A percentile compares a stretch with the other conserved stretches of the same genome.
Evolutionary conservation across 30 jellyfish, hydroid and myxozoan species (phyloP).

Genomic region (Aurelia sp.): DNA sequence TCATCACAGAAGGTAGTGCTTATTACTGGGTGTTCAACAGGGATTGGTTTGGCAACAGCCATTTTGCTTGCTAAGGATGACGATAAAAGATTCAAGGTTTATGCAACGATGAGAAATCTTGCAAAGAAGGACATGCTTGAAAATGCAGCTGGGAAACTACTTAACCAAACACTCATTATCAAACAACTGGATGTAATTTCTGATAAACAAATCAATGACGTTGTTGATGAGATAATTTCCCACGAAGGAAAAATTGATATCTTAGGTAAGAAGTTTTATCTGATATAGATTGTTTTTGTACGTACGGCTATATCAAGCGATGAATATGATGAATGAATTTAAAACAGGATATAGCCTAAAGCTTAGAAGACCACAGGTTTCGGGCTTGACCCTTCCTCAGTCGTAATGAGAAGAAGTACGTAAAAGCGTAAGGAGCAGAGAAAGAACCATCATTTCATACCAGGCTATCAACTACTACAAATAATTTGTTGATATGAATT

Average conservation of each 20-base stretch:
- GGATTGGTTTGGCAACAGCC: constrained; percentile 69
- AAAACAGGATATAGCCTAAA: too few species aligned
- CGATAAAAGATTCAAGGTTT: constrained; percentile 41
- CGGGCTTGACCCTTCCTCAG: too few species aligned
- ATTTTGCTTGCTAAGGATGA: constrained; percentile 62
- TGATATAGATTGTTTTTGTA: too few species aligned
- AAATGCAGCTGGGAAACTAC: constrained; percentile 38
- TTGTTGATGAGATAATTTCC: constrained; percentile 39
- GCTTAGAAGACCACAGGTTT: too few species aligned
- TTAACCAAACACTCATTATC: constrained; percentile 32
- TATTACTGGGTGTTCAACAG: constrained; percentile 71
- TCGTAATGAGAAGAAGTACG: too few species aligned
- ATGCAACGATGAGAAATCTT: constrained; percentile 61
- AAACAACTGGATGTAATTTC: constrained; percentile 58
- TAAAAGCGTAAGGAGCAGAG: too few species aligned
- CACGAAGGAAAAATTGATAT: constrained; percentile 51
- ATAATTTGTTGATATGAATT: too few species aligned
- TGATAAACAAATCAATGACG: constrained; percentile 26
- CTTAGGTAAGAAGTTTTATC: constrained; percentile 13
- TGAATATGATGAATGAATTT: too few species aligned
- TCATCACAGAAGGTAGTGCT: constrained; percentile 33
- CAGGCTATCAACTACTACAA: too few species aligned
- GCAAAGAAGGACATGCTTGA: constrained; percentile 13
- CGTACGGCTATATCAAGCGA: too few species aligned
- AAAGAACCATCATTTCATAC: too few species aligned